phyloP scores from a whole-genome alignment of 2,113 vertebrate species.

The Halichoeres trimaculatus region DNA sequence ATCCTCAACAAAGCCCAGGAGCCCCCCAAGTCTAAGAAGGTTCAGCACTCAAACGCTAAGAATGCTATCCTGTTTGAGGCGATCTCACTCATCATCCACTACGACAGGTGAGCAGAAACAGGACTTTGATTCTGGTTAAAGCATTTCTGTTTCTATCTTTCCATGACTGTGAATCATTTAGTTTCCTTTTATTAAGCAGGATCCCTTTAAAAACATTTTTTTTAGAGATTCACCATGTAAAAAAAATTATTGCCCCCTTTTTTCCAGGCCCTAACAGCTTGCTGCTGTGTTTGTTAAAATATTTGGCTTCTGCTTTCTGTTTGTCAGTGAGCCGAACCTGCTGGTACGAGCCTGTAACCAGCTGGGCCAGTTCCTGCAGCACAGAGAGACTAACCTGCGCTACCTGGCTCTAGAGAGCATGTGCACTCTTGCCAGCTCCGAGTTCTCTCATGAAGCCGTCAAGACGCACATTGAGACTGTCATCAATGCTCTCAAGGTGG shows the following conservation, averaged over 20 bases:
- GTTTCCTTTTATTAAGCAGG: too few relatives aligned
- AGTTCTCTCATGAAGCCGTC: conserved; percentile 87
- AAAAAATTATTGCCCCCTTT: too few relatives aligned
- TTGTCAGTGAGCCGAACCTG: conserved; percentile 84
- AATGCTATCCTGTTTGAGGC: conserved; percentile 94
- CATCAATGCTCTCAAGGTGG: conserved; percentile 88
- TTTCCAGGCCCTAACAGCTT: too few relatives aligned
- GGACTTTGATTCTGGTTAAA: too few relatives aligned
- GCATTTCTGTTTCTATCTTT: too few relatives aligned
- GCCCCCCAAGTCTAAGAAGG: conserved; percentile 96
- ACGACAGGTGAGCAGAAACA: conserved; percentile 82
- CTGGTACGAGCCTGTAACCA: conserved; percentile 87
- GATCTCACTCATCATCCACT: conserved; percentile 94
- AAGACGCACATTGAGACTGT: conserved; percentile 89
- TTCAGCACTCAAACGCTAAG: conserved; percentile 95
- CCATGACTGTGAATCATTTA: too few relatives aligned
- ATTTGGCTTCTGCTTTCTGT: background rate
- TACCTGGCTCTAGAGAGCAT: conserved; percentile 89
- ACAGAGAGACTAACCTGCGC: conserved; percentile 88
- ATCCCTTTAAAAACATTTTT: too few relatives aligned
- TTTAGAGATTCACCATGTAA: too few relatives aligned
- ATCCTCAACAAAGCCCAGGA: conserved; percentile 96
- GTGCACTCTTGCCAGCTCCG: conserved; percentile 86
- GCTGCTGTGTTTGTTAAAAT: too few relatives aligned
- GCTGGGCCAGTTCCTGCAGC: conserved; percentile 88